phyloP scores from a whole-genome alignment of 1,140 invertebrate genomes.

The Wiebesia pumilae region DNA sequence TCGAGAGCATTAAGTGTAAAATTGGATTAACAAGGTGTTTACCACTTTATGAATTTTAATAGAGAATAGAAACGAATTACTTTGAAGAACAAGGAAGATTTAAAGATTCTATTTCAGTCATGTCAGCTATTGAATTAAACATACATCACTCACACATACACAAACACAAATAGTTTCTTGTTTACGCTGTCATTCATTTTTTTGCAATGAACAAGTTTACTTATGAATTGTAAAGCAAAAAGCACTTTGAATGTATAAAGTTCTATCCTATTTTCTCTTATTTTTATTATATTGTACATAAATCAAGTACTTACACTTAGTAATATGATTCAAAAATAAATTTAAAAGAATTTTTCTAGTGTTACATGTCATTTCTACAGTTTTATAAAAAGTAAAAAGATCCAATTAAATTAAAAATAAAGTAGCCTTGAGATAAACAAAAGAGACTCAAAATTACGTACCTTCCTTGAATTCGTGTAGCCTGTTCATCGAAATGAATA shows the following conservation, averaged over 20 bases:
- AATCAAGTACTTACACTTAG: no score
- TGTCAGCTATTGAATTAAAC: neutral
- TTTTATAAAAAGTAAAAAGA: neutral
- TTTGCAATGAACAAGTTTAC: no score
- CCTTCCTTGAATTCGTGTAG: no score
- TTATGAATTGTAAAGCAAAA: no score
- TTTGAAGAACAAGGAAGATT: neutral
- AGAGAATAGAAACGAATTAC: conserved; percentile 12
- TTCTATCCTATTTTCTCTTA: no score
- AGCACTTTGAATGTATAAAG: no score
- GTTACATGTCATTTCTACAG: no score
- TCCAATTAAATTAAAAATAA: neutral
- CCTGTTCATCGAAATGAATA: neutral
- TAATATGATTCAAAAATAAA: no score
- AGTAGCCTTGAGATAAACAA: no score
- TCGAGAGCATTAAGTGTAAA: conserved; percentile 15
- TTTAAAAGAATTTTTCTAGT: no score
- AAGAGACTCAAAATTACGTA: no score
- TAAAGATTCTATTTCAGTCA: neutral
- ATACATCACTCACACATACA: neutral
- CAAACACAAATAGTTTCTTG: neutral
- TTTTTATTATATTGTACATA: no score
- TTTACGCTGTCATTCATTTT: neutral
- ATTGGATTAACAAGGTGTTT: conserved; percentile 36
- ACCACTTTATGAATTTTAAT: conserved; percentile 10